phyloP scores from a whole-genome alignment of 2,888 invertebrate genomes.

The Bombylius major region DNA sequence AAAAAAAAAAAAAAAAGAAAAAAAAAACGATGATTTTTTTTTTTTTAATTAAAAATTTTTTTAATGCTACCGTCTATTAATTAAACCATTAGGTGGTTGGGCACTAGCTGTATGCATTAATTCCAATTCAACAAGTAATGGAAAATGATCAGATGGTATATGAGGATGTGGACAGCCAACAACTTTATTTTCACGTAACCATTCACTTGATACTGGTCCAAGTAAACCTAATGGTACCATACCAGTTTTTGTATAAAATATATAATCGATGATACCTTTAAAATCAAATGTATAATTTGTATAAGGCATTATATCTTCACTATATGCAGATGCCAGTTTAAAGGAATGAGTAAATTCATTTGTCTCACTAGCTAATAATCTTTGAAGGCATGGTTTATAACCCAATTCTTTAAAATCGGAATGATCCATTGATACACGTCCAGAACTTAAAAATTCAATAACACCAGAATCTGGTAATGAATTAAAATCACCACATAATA shows the following conservation, averaged over 20 bases:
- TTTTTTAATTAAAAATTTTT: slow-evolving; percentile 8
- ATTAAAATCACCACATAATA: slow-evolving; percentile 97
- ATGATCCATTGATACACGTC: slow-evolving; percentile 82
- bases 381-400: slow-evolving; percentile 81
- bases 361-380: slow-evolving; percentile 77
- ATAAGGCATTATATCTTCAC: slow-evolving; percentile 91
- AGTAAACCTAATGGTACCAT: slow-evolving; percentile 91
- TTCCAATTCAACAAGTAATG: slow-evolving; percentile 79
- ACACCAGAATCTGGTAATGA: slow-evolving; percentile 97
- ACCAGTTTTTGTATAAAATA: slow-evolving; percentile 92
- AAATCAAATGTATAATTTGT: slow-evolving; percentile 99
- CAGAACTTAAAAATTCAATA: slow-evolving; percentile 85
- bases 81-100: slow-evolving; percentile 63
- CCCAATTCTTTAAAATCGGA: slow-evolving; percentile 93
- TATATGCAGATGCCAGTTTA: slow-evolving; percentile 88
- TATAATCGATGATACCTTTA: slow-evolving; percentile 99
- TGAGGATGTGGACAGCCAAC: slow-evolving; percentile 97
- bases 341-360: slow-evolving; percentile 93
- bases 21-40: too few species aligned
- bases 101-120: slow-evolving; percentile 66
- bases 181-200: slow-evolving; percentile 92
- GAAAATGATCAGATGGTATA: slow-evolving; percentile 93
- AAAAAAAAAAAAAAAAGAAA: too few species aligned
- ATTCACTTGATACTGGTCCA: slow-evolving; percentile 86
- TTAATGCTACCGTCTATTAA: slow-evolving; percentile 71